These are phyloP conservation scores for Drosophila guanche DNA, from an alignment of 1,140 invertebrate species.

Conservation along the genomic window DNA sequence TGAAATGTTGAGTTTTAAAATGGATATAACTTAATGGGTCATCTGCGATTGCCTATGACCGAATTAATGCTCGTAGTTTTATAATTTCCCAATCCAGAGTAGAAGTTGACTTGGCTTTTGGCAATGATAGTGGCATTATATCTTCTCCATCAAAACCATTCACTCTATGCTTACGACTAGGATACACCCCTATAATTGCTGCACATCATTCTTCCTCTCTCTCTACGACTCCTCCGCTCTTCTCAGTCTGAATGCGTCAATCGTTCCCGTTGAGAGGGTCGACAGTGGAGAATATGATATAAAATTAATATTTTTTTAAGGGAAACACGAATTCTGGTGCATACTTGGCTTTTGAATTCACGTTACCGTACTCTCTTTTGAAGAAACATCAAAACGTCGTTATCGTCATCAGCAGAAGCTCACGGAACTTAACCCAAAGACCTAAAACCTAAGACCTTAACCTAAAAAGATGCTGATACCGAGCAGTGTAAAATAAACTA, in stretches of 20 bases:
- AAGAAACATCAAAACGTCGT: slow-evolving; percentile 46
- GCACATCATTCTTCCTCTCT: neutral
- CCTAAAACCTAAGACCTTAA: no score
- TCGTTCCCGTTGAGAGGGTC: slow-evolving; percentile 66
- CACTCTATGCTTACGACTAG: slow-evolving; percentile 31
- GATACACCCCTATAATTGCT: slow-evolving; percentile 10
- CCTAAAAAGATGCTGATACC: slow-evolving; percentile 20
- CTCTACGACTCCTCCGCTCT: slow-evolving; percentile 9
- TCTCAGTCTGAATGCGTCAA: slow-evolving; percentile 70
- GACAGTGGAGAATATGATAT: slow-evolving; percentile 77
- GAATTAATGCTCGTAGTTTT: slow-evolving; percentile 33
- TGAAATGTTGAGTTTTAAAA: no score
- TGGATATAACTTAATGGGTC: slow-evolving; percentile 8
- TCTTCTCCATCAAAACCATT: slow-evolving; percentile 54
- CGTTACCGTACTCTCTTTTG: slow-evolving; percentile 37
- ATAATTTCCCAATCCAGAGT: slow-evolving; percentile 1
- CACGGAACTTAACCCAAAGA: slow-evolving; percentile 1
- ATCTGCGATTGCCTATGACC: slow-evolving; percentile 36
- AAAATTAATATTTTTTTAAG: slow-evolving; percentile 71
- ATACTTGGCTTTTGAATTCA: slow-evolving; percentile 56
- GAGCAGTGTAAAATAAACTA: slow-evolving; percentile 49
- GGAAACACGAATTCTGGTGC: slow-evolving; percentile 23
- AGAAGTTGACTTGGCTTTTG: neutral
- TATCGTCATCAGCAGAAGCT: slow-evolving; percentile 41
- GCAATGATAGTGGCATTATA: slow-evolving; percentile 57